phyloP scores from a whole-genome alignment of 1,140 invertebrate genomes.

The Harpegnathos saltator region DNA sequence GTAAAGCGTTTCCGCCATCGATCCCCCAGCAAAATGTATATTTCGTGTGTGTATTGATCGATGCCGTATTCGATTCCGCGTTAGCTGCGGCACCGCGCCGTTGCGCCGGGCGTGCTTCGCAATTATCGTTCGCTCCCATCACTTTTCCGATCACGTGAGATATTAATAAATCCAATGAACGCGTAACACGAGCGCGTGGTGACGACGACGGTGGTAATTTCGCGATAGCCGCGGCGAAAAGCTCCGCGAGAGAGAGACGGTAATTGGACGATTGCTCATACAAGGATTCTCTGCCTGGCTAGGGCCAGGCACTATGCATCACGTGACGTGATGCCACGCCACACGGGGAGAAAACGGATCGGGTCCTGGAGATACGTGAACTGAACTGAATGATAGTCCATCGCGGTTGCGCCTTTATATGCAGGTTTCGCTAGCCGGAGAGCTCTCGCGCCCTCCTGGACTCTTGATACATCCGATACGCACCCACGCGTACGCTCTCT shows the following conservation, averaged over 20 bases:
- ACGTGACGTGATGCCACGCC: too few species aligned
- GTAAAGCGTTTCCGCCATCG: slow-evolving; percentile 6
- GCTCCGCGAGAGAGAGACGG: too few species aligned
- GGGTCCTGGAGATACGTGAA: slow-evolving; percentile 80
- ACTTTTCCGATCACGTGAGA: too few species aligned
- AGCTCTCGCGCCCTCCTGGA: slow-evolving; percentile 61
- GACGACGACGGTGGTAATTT: too few species aligned
- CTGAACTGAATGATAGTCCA: slow-evolving; percentile 82
- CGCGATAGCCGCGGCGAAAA: too few species aligned
- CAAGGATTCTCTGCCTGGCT: slow-evolving; percentile 76
- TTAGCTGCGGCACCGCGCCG: too few species aligned
- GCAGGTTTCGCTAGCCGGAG: slow-evolving; percentile 76
- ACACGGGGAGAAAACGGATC: slow-evolving; percentile 77
- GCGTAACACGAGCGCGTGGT: too few species aligned
- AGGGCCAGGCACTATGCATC: slow-evolving; percentile 73
- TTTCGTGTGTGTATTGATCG: neutral
- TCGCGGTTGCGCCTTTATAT: slow-evolving; percentile 81
- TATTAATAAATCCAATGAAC: too few species aligned
- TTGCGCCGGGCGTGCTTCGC: too few species aligned
- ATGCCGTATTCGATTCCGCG: too few species aligned
- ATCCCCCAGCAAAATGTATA: slow-evolving; percentile 12
- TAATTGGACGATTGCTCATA: slow-evolving; percentile 15
- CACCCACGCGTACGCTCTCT: slow-evolving; percentile 38
- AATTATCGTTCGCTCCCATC: too few species aligned
- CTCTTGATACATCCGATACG: slow-evolving; percentile 80